Percentiles rank a stretch among this genome's conserved stretches.
phyloP scores from a whole-genome alignment of 2,113 vertebrate genomes.

The Anseranas semipalmata region DNA sequence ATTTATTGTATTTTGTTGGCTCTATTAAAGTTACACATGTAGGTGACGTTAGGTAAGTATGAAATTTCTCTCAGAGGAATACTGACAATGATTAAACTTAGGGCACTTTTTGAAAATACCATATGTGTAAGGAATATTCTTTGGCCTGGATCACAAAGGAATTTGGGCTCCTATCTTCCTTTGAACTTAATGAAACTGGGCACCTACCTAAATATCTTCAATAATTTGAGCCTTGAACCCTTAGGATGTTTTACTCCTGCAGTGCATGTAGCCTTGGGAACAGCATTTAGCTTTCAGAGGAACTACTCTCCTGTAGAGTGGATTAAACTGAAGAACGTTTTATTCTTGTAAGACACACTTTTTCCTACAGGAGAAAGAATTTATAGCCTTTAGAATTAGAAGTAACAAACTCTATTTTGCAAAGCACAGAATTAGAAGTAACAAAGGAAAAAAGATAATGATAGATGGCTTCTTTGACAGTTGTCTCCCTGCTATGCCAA shows the following conservation, averaged over 20 bases:
- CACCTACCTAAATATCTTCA: not conserved
- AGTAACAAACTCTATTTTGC: slow-evolving; percentile 20
- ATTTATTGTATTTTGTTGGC: not conserved
- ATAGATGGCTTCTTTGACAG: slow-evolving; percentile 27
- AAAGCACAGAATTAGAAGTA: slow-evolving; percentile 22
- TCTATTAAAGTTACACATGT: not conserved
- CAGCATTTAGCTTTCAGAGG: not conserved
- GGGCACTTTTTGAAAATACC: not conserved
- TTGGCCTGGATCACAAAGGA: not conserved
- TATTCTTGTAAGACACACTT: slow-evolving; percentile 8
- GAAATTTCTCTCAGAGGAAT: not conserved
- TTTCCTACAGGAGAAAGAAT: not conserved
- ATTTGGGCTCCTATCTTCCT: not conserved
- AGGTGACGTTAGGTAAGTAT: not conserved
- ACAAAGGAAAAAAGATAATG: slow-evolving; percentile 32
- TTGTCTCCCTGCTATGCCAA: slow-evolving; percentile 31
- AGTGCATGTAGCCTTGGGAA: not conserved
- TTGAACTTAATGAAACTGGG: not conserved
- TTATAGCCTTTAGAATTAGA: slow-evolving; percentile 18
- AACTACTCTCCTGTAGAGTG: not conserved
- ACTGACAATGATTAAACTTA: not conserved
- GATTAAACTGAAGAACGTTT: not conserved
- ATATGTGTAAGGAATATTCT: not conserved
- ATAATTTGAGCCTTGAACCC: not conserved
- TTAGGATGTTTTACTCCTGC: not conserved